Evolutionary conservation across 2,888 invertebrate species (phyloP), one percentile per base, ranked within the genome.

Genomic region (Azorinus chamasolen): DNA sequence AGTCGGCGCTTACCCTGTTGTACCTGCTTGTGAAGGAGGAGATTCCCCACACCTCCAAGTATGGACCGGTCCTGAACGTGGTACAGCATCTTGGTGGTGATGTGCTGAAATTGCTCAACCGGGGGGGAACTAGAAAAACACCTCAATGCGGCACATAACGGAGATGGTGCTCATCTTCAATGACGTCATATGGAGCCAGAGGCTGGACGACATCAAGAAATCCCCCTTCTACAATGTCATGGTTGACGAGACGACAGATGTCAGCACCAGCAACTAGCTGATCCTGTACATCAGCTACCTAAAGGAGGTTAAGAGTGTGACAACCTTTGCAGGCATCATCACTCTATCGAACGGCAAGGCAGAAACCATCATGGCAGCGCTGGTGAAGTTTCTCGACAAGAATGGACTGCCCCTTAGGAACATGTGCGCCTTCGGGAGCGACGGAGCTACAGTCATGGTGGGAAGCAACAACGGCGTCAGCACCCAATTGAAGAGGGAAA

Each of bases 181-280:
- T 16, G 24, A 55, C 1, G 16, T 51, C 1, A 65, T 74, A 20
- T 41, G 55, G 50, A 20, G 48, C 24, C 39, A 46, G 20, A 45
- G 58, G 14, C 32, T 57, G 1, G 14, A 39, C 2, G 57, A 62
- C 4, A 24, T 73, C 14, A 24, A 27, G 10, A 18, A 48, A 1
- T 62, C 72, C 10, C 53, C 46, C 12, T 75, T 41, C 37, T 72
- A 53, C 37, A 51, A 43, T 18, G 25, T 80, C 14, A 46, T 76
- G 53, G 55, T 76, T 25, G 76, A 80, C 43, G 72, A 80, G 58
- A 76, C 65, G 18, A 80, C 76, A 16, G 76, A 80, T 46, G 57
- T 79, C 12, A 32, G 63, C 18, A 59, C 63, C 8, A 46, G 27
- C 6, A 71, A 57, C 10, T 58, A 79, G 25, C 18, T 75, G 63